Conservation (phyloP, 35 echinoderm and acorn worm genomes). For the Antedon bifida region DNA sequence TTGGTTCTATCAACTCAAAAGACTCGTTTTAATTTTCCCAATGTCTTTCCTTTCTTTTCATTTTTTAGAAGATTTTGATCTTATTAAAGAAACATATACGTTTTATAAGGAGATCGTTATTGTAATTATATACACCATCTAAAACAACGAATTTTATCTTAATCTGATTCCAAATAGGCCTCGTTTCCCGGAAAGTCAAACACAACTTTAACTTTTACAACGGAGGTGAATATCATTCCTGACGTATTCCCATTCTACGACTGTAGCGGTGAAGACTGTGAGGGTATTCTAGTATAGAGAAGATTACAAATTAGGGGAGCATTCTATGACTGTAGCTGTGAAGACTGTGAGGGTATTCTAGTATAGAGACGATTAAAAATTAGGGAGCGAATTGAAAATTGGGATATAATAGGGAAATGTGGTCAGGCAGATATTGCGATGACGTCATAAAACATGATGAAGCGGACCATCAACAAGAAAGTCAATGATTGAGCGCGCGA, state of each 20-base stretch:
- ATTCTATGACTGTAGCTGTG: conserved; percentile 20
- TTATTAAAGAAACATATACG: too few relatives aligned
- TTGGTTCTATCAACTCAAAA: not conserved
- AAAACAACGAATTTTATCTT: not conserved
- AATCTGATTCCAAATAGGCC: conserved; percentile 2
- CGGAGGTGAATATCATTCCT: conserved; percentile 25
- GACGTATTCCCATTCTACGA: conserved; percentile 25
- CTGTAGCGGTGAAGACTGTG: conserved; percentile 26
- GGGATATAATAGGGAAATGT: too few relatives aligned
- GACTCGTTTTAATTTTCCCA: too few relatives aligned
- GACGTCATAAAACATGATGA: too few relatives aligned
- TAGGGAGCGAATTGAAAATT: too few relatives aligned
- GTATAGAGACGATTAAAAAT: conserved; percentile 23
- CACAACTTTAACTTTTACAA: conserved; percentile 18
- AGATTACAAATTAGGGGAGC: too few relatives aligned
- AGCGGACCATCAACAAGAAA: too few relatives aligned
- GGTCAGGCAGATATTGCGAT: too few relatives aligned
- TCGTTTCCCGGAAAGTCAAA: conserved; percentile 16
- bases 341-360: conserved; percentile 22
- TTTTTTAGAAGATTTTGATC: too few relatives aligned
- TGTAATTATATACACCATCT: not conserved
- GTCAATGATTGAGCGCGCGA: too few relatives aligned
- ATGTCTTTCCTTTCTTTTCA: too few relatives aligned
- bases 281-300: conserved; percentile 21
- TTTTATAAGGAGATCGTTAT: too few relatives aligned